These are phyloP conservation scores for Micronycteris hirsuta DNA, from an alignment of 2,113 vertebrate genomes.

Conservation along the genomic window DNA sequence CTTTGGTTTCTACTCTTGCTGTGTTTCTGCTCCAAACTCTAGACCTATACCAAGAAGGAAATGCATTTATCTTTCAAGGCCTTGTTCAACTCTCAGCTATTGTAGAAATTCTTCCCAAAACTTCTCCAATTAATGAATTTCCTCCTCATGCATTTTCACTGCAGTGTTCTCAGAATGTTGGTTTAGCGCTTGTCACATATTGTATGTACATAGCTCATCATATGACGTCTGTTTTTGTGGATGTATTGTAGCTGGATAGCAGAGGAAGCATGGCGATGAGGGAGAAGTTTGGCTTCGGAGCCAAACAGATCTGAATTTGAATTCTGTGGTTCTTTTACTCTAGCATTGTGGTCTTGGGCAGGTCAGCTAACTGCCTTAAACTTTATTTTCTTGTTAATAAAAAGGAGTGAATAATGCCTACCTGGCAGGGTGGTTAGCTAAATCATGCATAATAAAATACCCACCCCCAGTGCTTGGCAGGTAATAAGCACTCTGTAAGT, in stretches of 20 bases:
- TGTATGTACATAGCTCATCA: neutral
- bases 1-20: conserved; percentile 47
- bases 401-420: neutral
- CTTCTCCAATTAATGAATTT: neutral
- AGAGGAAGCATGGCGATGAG: neutral
- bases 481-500: neutral
- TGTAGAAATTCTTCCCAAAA: neutral
- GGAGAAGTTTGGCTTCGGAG: conserved; percentile 18
- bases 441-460: neutral
- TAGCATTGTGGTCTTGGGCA: neutral
- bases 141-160: neutral
- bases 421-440: neutral
- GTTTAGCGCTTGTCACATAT: neutral
- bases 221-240: neutral
- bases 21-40: conserved; percentile 24
- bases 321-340: neutral
- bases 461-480: neutral
- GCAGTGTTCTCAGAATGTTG: neutral
- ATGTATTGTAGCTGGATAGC: neutral
- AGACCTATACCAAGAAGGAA: neutral
- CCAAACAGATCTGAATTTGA: conserved; percentile 12
- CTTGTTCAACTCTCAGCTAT: neutral
- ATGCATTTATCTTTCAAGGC: conserved; percentile 3
- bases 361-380: neutral
- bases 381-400: conserved; percentile 30